Percentiles rank a stretch among this genome's conserved stretches.
Evolutionary conservation across 2,888 invertebrate genomes (phyloP).

Genomic region (Lepidonotus clava): DNA sequence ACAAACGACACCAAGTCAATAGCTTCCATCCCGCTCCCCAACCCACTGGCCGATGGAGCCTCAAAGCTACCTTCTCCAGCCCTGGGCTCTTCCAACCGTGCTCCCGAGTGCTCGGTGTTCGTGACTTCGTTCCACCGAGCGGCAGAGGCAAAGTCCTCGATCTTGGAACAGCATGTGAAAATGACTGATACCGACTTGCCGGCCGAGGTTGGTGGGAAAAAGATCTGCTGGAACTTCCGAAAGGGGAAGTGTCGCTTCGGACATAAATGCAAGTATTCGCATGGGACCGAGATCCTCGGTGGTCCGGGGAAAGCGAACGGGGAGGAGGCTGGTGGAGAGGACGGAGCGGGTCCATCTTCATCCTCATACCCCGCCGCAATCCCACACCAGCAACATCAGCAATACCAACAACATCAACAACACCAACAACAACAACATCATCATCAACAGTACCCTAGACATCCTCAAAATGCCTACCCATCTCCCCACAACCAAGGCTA

Average conservation of each 20-base stretch:
- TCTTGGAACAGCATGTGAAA: slow-evolving; percentile 94
- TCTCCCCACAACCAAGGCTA: not conserved
- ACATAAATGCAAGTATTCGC: slow-evolving; percentile 94
- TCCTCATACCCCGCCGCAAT: not conserved
- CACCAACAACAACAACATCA: not conserved
- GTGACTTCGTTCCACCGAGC: slow-evolving; percentile 92
- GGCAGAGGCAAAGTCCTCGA: slow-evolving; percentile 91
- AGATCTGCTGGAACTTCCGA: slow-evolving; percentile 95
- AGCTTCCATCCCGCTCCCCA: slow-evolving; percentile 62
- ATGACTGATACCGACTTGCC: slow-evolving; percentile 84
- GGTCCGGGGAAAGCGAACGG: not conserved
- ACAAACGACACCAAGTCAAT: not conserved
- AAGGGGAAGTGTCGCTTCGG: slow-evolving; percentile 95
- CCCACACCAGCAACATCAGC: not conserved
- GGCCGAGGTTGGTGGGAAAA: slow-evolving; percentile 83
- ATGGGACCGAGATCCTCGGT: slow-evolving; percentile 86
- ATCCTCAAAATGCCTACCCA: not conserved
- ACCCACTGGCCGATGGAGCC: slow-evolving; percentile 61
- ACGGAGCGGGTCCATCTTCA: not conserved
- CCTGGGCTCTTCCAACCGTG: slow-evolving; percentile 49
- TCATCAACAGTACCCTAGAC: not conserved
- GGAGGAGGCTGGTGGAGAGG: not conserved
- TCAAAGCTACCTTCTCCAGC: slow-evolving; percentile 62
- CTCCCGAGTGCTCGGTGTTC: slow-evolving; percentile 85
- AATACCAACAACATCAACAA: not conserved